Conservation (phyloP, 1,140 invertebrate species). For the Ceratina japonica region DNA sequence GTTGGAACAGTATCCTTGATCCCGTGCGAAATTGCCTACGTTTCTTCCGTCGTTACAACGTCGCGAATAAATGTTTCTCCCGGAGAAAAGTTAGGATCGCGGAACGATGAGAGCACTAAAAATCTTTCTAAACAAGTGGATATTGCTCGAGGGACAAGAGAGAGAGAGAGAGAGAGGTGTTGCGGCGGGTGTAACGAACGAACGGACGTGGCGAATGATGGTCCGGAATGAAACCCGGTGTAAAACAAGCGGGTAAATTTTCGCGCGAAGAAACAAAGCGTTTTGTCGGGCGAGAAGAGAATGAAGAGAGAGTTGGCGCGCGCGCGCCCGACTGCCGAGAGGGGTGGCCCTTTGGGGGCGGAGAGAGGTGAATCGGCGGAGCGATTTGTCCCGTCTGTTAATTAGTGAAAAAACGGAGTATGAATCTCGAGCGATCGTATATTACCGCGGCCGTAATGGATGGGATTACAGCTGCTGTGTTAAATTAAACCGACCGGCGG, state of each 20-base stretch:
- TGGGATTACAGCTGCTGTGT: slow-evolving; percentile 81
- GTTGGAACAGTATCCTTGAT: too few relatives aligned
- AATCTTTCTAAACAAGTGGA: too few relatives aligned
- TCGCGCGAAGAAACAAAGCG: slow-evolving; percentile 56
- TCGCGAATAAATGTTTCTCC: too few relatives aligned
- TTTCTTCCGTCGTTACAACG: too few relatives aligned
- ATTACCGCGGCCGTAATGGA: slow-evolving; percentile 79
- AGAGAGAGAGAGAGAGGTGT: too few relatives aligned
- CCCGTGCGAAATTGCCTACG: too few relatives aligned
- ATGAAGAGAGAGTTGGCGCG: slow-evolving; percentile 49
- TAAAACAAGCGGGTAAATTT: slow-evolving; percentile 57
- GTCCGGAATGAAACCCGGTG: slow-evolving; percentile 40
- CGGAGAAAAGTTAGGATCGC: too few relatives aligned
- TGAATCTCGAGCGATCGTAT: slow-evolving; percentile 81
- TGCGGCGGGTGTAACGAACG: too few relatives aligned
- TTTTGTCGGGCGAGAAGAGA: slow-evolving; percentile 55
- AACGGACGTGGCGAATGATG: neutral
- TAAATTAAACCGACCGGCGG: slow-evolving; percentile 80
- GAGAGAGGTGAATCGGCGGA: slow-evolving; percentile 71
- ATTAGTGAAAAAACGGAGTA: slow-evolving; percentile 81
- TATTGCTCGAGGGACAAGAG: too few relatives aligned
- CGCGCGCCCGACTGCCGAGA: slow-evolving; percentile 49
- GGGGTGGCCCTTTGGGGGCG: slow-evolving; percentile 37
- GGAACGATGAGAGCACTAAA: too few relatives aligned
- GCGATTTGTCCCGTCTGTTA: slow-evolving; percentile 81